Evolutionary conservation across 2,113 vertebrate species (phyloP).

Genomic region (Platysteira castanea): DNA sequence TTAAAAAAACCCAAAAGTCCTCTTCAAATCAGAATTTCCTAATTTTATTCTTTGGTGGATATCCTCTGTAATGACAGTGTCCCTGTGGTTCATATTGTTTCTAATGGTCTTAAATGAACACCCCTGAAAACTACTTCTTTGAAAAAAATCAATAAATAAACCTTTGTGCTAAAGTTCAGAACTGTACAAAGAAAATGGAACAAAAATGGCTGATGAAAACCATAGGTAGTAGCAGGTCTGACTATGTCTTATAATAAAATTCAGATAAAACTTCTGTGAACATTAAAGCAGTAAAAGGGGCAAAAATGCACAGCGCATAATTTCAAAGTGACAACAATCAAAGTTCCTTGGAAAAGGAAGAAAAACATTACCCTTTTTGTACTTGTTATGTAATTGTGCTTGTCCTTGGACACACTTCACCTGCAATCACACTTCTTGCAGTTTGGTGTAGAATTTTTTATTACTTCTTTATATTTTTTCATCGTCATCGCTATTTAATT

Average conservation of each 20-base stretch:
- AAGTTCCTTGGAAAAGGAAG: background rate
- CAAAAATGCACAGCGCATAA: background rate
- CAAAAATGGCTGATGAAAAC: slow-evolving; percentile 8
- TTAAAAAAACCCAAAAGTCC: background rate
- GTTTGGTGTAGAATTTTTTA: background rate
- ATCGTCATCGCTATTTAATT: slow-evolving; percentile 64
- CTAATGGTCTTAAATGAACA: background rate
- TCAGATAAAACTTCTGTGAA: slow-evolving; percentile 6
- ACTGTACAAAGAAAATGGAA: slow-evolving; percentile 20
- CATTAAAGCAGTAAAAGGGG: slow-evolving; percentile 42
- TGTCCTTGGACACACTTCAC: slow-evolving; percentile 23
- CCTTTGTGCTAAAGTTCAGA: background rate
- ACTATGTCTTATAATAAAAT: background rate
- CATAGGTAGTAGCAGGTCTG: slow-evolving; percentile 15
- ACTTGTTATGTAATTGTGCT: slow-evolving; percentile 43
- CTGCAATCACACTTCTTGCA: background rate
- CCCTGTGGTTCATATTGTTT: background rate
- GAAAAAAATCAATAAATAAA: slow-evolving; percentile 1
- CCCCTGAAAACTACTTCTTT: slow-evolving; percentile 8
- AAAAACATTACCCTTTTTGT: background rate
- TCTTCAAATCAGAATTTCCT: background rate
- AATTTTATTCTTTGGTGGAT: background rate
- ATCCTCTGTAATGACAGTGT: background rate
- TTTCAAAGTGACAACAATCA: slow-evolving; percentile 18
- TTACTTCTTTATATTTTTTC: slow-evolving; percentile 62